Percentiles rank a stretch among this genome's conserved stretches.
phyloP scores from a whole-genome alignment of 2,888 invertebrate genomes.

The Limenitis arthemis region DNA sequence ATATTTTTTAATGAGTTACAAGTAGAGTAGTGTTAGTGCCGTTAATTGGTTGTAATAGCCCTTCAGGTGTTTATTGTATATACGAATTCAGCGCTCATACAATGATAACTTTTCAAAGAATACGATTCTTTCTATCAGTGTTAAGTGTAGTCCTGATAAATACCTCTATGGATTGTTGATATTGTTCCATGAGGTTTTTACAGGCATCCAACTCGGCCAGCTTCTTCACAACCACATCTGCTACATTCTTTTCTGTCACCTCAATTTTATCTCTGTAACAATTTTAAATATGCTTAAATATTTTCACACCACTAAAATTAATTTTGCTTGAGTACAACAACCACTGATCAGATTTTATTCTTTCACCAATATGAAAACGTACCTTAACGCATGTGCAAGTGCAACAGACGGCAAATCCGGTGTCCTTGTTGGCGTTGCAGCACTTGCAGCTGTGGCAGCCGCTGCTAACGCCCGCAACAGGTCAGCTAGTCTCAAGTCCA shows the following conservation, averaged over 20 bases:
- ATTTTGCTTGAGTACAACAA: no score
- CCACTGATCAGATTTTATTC: no score
- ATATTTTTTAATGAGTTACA: no score
- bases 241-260: slow-evolving; percentile 58
- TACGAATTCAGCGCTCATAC: no score
- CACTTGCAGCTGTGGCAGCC: slow-evolving; percentile 73
- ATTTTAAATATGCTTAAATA: no score
- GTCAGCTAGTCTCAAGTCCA: slow-evolving; percentile 81
- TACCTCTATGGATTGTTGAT: slow-evolving; percentile 59
- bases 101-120: no score
- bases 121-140: no score
- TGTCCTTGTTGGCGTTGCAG: slow-evolving; percentile 32
- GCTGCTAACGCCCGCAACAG: slow-evolving; percentile 82
- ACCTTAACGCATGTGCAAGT: slow-evolving; percentile 27
- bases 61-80: no score
- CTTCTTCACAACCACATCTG: slow-evolving; percentile 62
- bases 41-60: slow-evolving; percentile 48
- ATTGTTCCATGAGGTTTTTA: slow-evolving; percentile 59
- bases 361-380: no score
- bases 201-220: slow-evolving; percentile 60
- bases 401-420: slow-evolving; percentile 22
- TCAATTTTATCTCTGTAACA: slow-evolving; percentile 58
- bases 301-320: no score
- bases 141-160: slow-evolving; percentile 28
- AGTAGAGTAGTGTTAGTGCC: slow-evolving; percentile 43